Evolutionary conservation across 1,140 invertebrate species (phyloP), one percentile per base, ranked within the genome.

Genomic region (Ceratina australensis): DNA sequence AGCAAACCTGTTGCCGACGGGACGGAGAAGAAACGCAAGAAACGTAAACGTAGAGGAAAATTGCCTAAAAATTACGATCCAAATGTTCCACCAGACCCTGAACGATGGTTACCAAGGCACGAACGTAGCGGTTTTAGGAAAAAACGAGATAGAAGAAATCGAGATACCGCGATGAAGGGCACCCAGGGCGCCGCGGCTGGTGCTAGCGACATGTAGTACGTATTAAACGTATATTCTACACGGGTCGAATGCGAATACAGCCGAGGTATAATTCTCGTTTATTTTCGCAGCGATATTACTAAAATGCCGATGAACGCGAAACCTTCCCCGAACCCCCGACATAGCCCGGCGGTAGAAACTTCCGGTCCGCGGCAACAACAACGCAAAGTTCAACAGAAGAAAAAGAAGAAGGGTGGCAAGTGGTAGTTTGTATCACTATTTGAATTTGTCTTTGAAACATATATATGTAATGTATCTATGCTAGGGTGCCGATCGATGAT

Each of bases 61-160:
- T 91, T 99, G 28, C 98, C 98, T 0, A 98, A 98, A 90, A 97
- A 97, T 90, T 98, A 96, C 83, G 97, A 99, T 92, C 93, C 97
- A 0, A 95, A 95, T 84, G 94, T 95, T 66, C 88, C 93, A 72
- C 97, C 97, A 24, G 98, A 99, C 93, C 97, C 98, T n/a, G 99
- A 99, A 91, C 94, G 99, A 85, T 99, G 99, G 99, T 89, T 99
- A 77, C 98, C 98, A 0, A 95, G 95, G 87, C 96, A 98, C 91
- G 98, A 99, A 91, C 94, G 99, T 57, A 96, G 97, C 33, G 97
- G 97, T 76, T 99, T 96, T 92, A 95, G 96, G 26, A 98, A 97
- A 86, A 97, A 97, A 86, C 95, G 96, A 81, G 96, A 96, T 78
- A 93, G 96, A 79, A 95, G 97, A 72, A 94, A 94, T 71, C 94